phyloP scores from a whole-genome alignment of 2,113 vertebrate species.

The Ptilonorhynchus violaceus region DNA sequence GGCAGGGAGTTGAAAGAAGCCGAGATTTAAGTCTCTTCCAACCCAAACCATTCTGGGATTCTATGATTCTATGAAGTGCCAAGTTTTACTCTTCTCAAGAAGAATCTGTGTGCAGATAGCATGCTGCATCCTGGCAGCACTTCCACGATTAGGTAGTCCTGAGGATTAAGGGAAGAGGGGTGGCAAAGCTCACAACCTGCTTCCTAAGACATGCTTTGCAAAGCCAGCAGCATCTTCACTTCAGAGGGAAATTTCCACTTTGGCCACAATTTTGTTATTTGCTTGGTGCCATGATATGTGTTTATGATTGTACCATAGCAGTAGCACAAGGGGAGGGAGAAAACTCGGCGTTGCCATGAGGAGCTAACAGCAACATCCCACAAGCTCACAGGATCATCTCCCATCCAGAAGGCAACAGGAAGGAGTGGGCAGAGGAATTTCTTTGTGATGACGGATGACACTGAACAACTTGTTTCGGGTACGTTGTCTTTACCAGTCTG shows the following conservation, averaged over 20 bases:
- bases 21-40: background rate
- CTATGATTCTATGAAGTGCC: background rate
- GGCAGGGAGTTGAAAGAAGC: background rate
- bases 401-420: background rate
- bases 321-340: background rate
- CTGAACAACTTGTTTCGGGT: background rate
- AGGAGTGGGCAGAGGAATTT: slow-evolving; percentile 15
- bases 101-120: background rate
- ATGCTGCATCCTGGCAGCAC: background rate
- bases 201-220: background rate
- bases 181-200: background rate
- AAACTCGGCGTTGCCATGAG: background rate
- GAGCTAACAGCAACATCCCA: background rate
- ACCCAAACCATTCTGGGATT: background rate
- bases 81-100: background rate
- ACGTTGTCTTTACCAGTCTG: background rate
- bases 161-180: background rate
- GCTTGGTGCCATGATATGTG: rapidly evolving
- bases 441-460: rapidly evolving
- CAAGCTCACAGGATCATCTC: background rate
- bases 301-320: background rate
- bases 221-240: background rate
- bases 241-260: background rate
- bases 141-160: rapidly evolving
- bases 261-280: background rate